Base-by-base conservation (phyloP, 2,888 invertebrate species). In the Liopterus haemorrhoidalis region DNA sequence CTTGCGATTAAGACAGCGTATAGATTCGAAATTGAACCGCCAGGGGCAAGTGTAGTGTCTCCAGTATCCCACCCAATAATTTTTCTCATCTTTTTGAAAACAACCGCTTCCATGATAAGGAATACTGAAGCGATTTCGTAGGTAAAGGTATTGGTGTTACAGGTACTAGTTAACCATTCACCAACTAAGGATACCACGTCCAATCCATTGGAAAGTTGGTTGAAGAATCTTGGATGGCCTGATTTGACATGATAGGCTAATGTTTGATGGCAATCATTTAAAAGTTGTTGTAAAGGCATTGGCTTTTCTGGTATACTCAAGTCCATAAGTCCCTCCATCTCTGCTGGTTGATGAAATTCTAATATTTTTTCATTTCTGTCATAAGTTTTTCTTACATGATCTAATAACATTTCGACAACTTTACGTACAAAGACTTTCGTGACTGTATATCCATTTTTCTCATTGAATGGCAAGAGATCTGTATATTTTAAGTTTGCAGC, bases 81-180 rank as follows among this genome's bases (percentile, higher is more conserved):
- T 5, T 9, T 11, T 3, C 41, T 11, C 31, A 41, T 41, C 11
- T 16, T 28, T 12, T 31, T 31, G n/a, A 41, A 11, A 2, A 32
- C 32, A n/a, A 15, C 25, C 21, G 31, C 22, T 22, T 41, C 41
- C 41, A 41, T 41, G 2, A 31, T 12, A 16, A 41, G 16, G 12
- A 41, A 41, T 6, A 41, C 32, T 8, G 41, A 32, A 2, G 41
- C 14, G 2, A 41, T 24, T 41, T 41, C 41, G 8, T 32, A 41
- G 1, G 41, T 31, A 28, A 41, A 41, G 22, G 32, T 41, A 8
- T 31, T 31, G 3, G 25, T 14, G 16, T 41, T 41, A 16, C 21
- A 21, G 4, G 41, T 31, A 3, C 31, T 22, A 9, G 31, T 31
- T 3, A 41, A 18, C 41, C 41, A 41, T n/a, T 41, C 41, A 4